phyloP scores from a whole-genome alignment of 2,888 invertebrate species.

The Stictocephala bisonia region DNA sequence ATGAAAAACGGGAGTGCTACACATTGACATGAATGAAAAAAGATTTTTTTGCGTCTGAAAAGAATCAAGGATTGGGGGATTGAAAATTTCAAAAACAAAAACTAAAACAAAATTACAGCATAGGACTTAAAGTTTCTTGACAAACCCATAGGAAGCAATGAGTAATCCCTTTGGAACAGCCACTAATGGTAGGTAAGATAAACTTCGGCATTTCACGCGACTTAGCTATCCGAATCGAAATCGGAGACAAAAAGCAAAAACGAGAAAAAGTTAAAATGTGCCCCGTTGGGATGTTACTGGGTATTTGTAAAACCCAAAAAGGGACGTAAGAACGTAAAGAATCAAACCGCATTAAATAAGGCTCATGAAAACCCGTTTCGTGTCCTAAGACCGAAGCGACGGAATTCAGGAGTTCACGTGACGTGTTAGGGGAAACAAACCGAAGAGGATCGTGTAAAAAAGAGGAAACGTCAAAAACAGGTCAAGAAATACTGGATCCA shows the following conservation, averaged over 20 bases:
- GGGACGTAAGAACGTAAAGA: neutral
- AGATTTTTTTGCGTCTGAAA: neutral
- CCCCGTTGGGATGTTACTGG: neutral
- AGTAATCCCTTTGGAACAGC: neutral
- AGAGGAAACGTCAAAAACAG: too few species aligned
- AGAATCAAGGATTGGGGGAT: neutral
- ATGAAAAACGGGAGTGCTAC: neutral
- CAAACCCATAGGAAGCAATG: neutral
- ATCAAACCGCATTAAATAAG: too few species aligned
- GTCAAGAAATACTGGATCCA: too few species aligned
- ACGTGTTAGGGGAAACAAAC: too few species aligned
- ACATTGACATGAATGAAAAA: neutral
- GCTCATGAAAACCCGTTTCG: too few species aligned
- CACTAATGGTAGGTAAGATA: neutral
- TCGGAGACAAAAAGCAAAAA: neutral
- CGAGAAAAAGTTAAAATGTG: neutral
- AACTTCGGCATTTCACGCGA: neutral
- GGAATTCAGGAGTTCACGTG: too few species aligned
- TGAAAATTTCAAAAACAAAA: constrained; percentile 3
- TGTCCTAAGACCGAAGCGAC: too few species aligned
- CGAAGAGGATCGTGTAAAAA: too few species aligned
- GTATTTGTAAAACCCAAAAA: neutral
- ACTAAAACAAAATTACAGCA: neutral
- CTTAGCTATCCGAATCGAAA: neutral
- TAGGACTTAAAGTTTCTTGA: neutral